A percentile compares a stretch with the other conserved stretches of the same genome.
phyloP scores from a whole-genome alignment of 2,797 vertebrate species.

The Pogonophryne albipinna region DNA sequence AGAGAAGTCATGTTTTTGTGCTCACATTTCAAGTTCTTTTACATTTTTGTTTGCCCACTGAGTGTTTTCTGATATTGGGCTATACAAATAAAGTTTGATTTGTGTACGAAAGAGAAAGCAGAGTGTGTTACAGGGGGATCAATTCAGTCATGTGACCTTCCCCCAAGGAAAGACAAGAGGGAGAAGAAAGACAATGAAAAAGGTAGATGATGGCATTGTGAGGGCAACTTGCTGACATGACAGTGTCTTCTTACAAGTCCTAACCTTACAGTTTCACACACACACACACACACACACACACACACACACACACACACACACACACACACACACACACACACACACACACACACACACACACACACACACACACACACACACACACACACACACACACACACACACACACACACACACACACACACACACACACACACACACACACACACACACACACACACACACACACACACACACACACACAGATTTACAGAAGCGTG shows the following conservation, averaged over 20 bases:
- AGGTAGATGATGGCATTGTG: conserved; percentile 76
- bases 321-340: background rate
- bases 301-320: conserved; percentile 1
- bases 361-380: conserved; percentile 52
- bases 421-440: conserved; percentile 44
- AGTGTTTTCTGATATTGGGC: no score
- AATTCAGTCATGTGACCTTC: conserved; percentile 77
- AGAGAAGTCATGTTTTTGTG: no score
- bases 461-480: conserved; percentile 39
- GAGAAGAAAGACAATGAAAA: conserved; percentile 76
- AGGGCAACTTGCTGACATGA: conserved; percentile 82
- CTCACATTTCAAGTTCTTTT: no score
- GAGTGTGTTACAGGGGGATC: conserved; percentile 60
- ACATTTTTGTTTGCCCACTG: no score
- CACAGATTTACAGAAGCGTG: no score
- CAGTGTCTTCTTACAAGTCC: conserved; percentile 85
- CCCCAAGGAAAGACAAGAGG: conserved; percentile 57
- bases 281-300: conserved; percentile 37
- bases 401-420: conserved; percentile 42
- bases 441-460: conserved; percentile 52
- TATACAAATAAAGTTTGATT: no score
- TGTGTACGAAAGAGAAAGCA: no score
- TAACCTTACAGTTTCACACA: conserved; percentile 79
- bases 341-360: conserved; percentile 29
- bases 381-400: conserved; percentile 47